Conservation (phyloP, 2,797 vertebrate genomes). For the Phylloscopus collybita region DNA sequence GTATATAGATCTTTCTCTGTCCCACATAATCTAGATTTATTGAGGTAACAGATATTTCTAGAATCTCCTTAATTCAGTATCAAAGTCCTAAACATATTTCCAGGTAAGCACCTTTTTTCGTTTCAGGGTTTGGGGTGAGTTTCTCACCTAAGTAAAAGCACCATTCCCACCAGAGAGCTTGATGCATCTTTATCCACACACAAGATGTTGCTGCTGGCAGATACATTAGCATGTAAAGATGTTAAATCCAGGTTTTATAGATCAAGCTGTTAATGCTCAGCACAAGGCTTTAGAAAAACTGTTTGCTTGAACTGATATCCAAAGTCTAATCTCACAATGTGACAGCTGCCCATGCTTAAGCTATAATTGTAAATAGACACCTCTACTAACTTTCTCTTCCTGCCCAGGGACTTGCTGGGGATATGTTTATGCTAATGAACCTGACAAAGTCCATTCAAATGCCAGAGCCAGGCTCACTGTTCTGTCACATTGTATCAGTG, state of each 20-base stretch:
- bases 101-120: not conserved
- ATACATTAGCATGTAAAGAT: not conserved
- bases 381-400: not conserved
- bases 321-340: not conserved
- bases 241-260: not conserved
- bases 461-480: slow-evolving; percentile 15
- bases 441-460: not conserved
- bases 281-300: not conserved
- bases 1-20: not conserved
- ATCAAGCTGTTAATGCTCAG: not conserved
- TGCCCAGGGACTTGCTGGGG: not conserved
- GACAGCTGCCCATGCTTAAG: not conserved
- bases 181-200: not conserved
- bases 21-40: slow-evolving; percentile 2
- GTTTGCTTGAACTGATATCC: not conserved
- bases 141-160: not conserved
- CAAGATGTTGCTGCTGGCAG: not conserved
- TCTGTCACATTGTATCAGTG: slow-evolving; percentile 44
- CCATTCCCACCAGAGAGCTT: not conserved
- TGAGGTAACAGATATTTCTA: not conserved
- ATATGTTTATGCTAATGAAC: not conserved
- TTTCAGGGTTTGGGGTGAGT: not conserved
- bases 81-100: not conserved
- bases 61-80: not conserved
- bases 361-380: not conserved